phyloP scores from a whole-genome alignment of 2,888 invertebrate species.

The Cacoxenus indagator region DNA sequence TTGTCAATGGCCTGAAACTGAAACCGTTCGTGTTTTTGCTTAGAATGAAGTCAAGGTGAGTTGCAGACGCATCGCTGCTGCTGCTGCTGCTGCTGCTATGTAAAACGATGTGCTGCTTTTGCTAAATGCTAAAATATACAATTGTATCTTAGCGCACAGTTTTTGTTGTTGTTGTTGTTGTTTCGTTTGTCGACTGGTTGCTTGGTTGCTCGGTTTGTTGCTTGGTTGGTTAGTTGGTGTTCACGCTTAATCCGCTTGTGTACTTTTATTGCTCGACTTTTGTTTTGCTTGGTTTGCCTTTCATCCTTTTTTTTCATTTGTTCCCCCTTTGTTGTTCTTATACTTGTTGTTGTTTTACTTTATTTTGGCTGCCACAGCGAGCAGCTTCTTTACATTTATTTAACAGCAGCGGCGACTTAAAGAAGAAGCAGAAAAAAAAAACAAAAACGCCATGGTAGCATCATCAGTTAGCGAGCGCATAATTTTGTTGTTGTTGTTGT shows the following conservation, averaged over 20 bases:
- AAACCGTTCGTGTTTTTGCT: background rate
- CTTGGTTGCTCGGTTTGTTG: conserved; percentile 38
- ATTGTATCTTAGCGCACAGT: conserved; percentile 19
- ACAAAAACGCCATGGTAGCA: background rate
- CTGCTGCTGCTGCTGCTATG: background rate
- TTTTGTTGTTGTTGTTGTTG: conserved; percentile 35
- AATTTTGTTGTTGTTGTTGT: background rate
- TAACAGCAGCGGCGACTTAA: conserved; percentile 7
- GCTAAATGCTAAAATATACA: conserved; percentile 5
- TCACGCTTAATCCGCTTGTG: conserved; percentile 46
- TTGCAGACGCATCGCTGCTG: background rate
- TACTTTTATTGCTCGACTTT: conserved; percentile 34
- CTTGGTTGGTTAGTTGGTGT: conserved; percentile 37
- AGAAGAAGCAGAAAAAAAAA: background rate
- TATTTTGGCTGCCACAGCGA: background rate
- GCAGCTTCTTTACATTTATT: conserved; percentile 10
- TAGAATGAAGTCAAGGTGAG: background rate
- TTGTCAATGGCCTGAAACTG: background rate
- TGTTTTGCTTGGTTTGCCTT: conserved; percentile 24
- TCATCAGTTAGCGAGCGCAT: background rate
- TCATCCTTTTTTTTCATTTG: conserved; percentile 16
- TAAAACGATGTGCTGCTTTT: background rate
- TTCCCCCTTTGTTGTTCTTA: conserved; percentile 15
- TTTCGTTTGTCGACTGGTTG: background rate
- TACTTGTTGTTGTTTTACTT: conserved; percentile 14